These are phyloP conservation scores for Ostrea denselamellosa DNA, from an alignment of 1,140 invertebrate species.

Conservation along the genomic window DNA sequence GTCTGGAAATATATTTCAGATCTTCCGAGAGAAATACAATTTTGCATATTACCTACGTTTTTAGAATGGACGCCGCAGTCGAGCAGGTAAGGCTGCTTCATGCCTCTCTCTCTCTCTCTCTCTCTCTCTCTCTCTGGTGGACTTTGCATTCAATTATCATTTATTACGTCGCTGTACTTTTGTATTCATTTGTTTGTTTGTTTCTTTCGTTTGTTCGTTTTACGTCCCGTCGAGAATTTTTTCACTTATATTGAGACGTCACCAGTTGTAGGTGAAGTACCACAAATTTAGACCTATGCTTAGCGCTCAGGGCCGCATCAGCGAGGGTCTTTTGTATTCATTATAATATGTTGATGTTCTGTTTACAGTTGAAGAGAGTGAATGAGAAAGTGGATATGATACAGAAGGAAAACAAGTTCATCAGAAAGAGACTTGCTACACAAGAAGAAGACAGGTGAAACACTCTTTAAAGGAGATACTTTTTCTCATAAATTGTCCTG, in stretches of 20 bases:
- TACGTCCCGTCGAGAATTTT: too few relatives aligned
- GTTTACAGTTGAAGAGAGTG: not conserved
- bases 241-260: too few relatives aligned
- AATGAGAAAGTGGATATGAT: slow-evolving; percentile 21
- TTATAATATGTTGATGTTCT: not conserved
- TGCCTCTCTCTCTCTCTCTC: not conserved
- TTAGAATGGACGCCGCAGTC: not conserved
- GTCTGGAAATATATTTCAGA: too few relatives aligned
- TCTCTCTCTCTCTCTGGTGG: not conserved
- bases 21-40: too few relatives aligned
- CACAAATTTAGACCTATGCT: too few relatives aligned
- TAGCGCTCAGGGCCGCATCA: too few relatives aligned
- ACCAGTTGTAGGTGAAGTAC: too few relatives aligned
- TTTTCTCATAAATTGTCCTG: not conserved
- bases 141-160: not conserved
- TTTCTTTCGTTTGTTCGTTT: too few relatives aligned
- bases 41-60: too few relatives aligned
- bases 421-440: not conserved
- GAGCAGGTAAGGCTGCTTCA: not conserved
- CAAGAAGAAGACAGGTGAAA: not conserved
- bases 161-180: too few relatives aligned
- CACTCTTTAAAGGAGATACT: not conserved
- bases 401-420: slow-evolving; percentile 12
- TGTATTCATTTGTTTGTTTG: too few relatives aligned
- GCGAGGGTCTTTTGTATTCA: not conserved